Evolutionary conservation across 2,797 vertebrate genomes (phyloP).

Genomic region (Eleutherodactylus coqui): DNA sequence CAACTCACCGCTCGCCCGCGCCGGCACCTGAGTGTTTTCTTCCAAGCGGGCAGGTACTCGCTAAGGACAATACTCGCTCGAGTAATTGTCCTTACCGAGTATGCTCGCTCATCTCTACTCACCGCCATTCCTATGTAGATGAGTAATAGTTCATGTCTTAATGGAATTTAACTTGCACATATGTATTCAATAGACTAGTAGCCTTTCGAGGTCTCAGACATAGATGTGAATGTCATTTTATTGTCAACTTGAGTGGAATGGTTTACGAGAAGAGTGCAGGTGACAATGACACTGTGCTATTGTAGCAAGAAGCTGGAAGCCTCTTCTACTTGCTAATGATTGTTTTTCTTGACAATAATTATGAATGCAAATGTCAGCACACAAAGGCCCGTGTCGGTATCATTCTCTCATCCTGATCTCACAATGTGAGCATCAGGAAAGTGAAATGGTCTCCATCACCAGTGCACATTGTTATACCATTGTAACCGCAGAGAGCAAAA

Average conservation of each 20-base stretch:
- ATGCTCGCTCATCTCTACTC: no score
- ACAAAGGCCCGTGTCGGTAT: slow-evolving; percentile 17
- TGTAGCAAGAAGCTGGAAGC: background rate
- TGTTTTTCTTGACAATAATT: slow-evolving; percentile 36
- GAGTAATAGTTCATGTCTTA: background rate
- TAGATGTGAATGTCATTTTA: slow-evolving; percentile 11
- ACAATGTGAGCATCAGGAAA: background rate
- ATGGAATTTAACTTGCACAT: background rate
- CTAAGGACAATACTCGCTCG: no score
- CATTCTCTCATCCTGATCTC: background rate
- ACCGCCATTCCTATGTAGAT: background rate
- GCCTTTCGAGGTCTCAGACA: background rate
- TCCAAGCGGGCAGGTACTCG: no score
- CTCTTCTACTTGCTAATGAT: background rate
- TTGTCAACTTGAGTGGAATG: slow-evolving; percentile 36
- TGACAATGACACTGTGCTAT: slow-evolving; percentile 16
- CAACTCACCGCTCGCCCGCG: no score
- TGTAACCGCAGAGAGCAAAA: background rate
- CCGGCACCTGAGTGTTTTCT: no score
- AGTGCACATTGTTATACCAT: slow-evolving; percentile 3
- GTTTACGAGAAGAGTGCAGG: slow-evolving; percentile 18
- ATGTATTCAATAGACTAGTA: background rate
- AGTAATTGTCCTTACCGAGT: no score
- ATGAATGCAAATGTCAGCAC: slow-evolving; percentile 42
- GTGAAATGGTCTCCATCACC: slow-evolving; percentile 8